Base-by-base conservation (phyloP, 2,888 invertebrate genomes). In the Chrysotoxum bicinctum region DNA sequence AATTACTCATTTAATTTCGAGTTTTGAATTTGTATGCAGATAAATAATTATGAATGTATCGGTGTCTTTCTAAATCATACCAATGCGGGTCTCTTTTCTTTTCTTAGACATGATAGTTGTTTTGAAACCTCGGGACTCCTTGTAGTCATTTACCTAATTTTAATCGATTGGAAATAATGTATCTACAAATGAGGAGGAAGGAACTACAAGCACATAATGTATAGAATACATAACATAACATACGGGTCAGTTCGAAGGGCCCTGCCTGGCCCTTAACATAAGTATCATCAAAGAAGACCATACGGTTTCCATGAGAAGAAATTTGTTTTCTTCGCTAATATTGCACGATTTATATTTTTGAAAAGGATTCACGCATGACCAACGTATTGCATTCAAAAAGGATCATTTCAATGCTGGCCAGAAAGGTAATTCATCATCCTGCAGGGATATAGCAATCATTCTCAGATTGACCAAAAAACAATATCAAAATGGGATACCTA, bases 311-410 rank as follows among this genome's bases (percentile, higher is more conserved):
- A 10, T 30, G 26, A 40, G 10, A 43, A 43, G 4, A 16, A 8
- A 23, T 14, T 37, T 14, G 9, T 21, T 68, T 73, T 12, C 45
- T 56, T 76, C 70, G 16, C 45, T 45, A 58, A 75, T 48, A n/a
- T 52, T 66, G 16, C 64, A 62, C 52, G 37, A 80, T 66, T 40
- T 40, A 21, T 14, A 14, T 10, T 69, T 64, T 58, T 10, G 14
- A 69, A 80, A 80, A 76, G 84, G 81, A 85, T 80, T 73, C 68
- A 80, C 76, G 84, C 84, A 72, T 85, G 80, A 76, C 72, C 74
- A 68, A 48, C 54, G 40, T 4, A 75, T 84, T 75, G 69, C 8
- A 16, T 40, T 56, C 19, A 43, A 30, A 7, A 30, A 52, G 48
- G 52, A 72, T 72, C 9, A 69, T 81, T 75, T 58, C 30, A 70